Percentiles rank a stretch among this genome's conserved stretches.
Conservation (phyloP, 2,888 invertebrate genomes). For the Dryococelus australis region DNA sequence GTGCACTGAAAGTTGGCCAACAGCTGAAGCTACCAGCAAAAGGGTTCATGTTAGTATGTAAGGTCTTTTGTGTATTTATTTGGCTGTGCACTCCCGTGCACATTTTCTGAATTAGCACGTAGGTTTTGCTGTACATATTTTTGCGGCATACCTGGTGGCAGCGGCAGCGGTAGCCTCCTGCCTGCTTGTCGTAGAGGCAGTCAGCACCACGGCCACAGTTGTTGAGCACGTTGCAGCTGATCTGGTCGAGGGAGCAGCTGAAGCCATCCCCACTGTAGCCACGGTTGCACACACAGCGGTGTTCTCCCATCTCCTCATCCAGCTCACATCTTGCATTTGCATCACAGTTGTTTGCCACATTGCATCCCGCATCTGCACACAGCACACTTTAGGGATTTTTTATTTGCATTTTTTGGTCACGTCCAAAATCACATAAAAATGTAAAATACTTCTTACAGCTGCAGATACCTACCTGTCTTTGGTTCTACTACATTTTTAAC, state of each 20-base stretch:
- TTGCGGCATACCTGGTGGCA: conserved; percentile 54
- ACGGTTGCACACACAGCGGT: conserved; percentile 76
- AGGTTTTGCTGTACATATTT: no score
- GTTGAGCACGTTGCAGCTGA: conserved; percentile 75
- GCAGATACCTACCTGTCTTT: no score
- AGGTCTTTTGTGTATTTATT: no score
- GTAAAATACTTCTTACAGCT: neutral
- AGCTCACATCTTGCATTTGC: conserved; percentile 65
- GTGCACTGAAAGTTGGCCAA: no score
- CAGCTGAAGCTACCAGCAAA: no score
- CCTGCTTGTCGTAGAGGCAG: conserved; percentile 64
- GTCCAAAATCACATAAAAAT: conserved; percentile 21
- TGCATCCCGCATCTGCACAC: conserved; percentile 52
- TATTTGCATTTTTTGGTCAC: neutral
- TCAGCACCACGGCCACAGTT: conserved; percentile 78
- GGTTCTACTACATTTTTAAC: no score
- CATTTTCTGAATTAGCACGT: no score
- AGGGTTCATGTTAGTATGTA: no score
- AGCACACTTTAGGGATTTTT: no score
- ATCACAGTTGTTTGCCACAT: conserved; percentile 62
- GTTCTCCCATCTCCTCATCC: conserved; percentile 66
- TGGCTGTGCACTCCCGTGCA: no score
- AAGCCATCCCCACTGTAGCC: conserved; percentile 70
- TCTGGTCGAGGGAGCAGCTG: conserved; percentile 61
- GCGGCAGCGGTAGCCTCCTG: conserved; percentile 55